These are phyloP conservation scores for Ceratina calcarata DNA, from an alignment of 1,140 invertebrate genomes.

Conservation along the genomic window DNA sequence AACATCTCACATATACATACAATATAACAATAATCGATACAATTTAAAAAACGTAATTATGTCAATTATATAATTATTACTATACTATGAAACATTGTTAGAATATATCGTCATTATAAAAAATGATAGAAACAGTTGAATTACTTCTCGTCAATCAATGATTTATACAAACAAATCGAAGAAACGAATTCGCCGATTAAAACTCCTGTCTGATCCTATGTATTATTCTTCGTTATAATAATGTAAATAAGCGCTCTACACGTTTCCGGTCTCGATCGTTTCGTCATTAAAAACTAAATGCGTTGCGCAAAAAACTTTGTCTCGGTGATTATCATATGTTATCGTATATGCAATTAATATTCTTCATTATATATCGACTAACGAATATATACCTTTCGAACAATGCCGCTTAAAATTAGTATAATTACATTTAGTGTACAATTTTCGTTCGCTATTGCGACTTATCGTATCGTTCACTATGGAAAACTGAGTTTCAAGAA, in stretches of 20 bases:
- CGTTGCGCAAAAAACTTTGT: constrained; percentile 13
- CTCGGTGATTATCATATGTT: background rate
- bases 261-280: constrained; percentile 38
- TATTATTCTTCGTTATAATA: constrained; percentile 19
- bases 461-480: background rate
- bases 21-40: constrained; percentile 61
- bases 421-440: constrained; percentile 20
- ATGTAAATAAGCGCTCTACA: constrained; percentile 23
- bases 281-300: constrained; percentile 4
- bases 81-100: constrained; percentile 18
- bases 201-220: constrained; percentile 23
- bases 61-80: constrained; percentile 51
- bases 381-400: constrained; percentile 32
- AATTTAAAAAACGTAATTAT: constrained; percentile 51
- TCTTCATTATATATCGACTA: constrained; percentile 29
- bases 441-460: background rate
- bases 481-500: constrained; percentile 25
- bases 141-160: constrained; percentile 4
- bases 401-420: constrained; percentile 19
- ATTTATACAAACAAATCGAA: constrained; percentile 15
- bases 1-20: constrained; percentile 61
- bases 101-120: background rate
- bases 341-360: constrained; percentile 1
- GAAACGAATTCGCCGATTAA: constrained; percentile 11
- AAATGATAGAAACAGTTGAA: constrained; percentile 30